Base-by-base conservation (phyloP, 2,888 invertebrate species). In the Metellina segmentata region DNA sequence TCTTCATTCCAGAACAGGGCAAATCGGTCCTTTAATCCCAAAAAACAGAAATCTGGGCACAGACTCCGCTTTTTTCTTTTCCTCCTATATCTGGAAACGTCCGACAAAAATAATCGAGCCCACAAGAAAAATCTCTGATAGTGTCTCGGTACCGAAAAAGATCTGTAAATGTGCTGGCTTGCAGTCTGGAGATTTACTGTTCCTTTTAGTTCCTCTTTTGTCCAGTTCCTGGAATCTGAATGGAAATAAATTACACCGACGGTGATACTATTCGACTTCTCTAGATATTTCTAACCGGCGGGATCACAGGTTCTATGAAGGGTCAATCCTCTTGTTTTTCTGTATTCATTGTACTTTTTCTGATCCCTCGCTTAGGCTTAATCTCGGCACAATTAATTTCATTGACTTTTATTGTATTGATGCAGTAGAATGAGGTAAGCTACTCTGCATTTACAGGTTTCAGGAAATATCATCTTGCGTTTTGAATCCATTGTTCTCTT, bases 171-270 rank as follows among this genome's bases (percentile, higher is more conserved):
- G 11, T 74, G 74, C 34, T 16, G n/a, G n/a, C n/a, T 9, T 7
- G 74, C 34, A 11, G n/a, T 11, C 61, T 11, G 61, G 61, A 61
- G 61, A 79, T 79, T 61, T 61, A 79, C 61, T 61, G 79, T 34
- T 61, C 1, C 16, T 19, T 51, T 49, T 61, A 79, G 34, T 79
- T 61, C 34, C 20, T 61, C 34, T 34, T 11, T 52, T 61, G 34
- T 20, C 20, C 79, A 20, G 7, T 34, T 61, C 34, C 79, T 11
- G 13, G 61, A 61, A 20, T 79, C 34, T 79, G 79, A 61, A 79
- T 79, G 79, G 34, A 79, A 79, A 79, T 79, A 16, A 61, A 79
- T 78, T 78, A 78, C 61, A 16, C 61, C 61, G 16, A 11, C 9
- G 61, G 61, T 61, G 61, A 61, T 61, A 9, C 61, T 11, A 61